phyloP scores from a whole-genome alignment of 1,140 invertebrate genomes.

The Meteorus sp. region DNA sequence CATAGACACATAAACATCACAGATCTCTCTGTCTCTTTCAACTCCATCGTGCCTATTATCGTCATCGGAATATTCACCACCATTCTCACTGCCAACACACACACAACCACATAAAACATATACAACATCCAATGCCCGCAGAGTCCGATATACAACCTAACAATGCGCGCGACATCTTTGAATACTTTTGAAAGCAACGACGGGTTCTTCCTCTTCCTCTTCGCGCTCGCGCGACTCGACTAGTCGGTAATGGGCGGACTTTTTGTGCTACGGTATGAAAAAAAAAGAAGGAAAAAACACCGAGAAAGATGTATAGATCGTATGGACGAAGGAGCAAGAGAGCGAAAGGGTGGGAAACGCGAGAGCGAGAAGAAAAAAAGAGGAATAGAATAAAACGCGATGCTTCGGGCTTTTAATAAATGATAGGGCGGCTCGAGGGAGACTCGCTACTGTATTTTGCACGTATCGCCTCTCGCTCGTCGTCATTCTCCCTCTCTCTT shows the following conservation, averaged over 20 bases:
- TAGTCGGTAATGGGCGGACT: constrained; percentile 36
- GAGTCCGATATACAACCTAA: constrained; percentile 25
- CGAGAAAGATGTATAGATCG: constrained; percentile 11
- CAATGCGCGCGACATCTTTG: constrained; percentile 38
- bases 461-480: constrained; percentile 16
- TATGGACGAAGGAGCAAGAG: constrained; percentile 3
- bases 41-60: constrained; percentile 3
- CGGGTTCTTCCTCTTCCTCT: neutral
- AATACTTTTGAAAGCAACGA: constrained; percentile 31
- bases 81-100: neutral
- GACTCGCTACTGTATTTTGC: constrained; percentile 26
- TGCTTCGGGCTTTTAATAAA: constrained; percentile 29
- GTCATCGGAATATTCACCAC: neutral
- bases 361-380: constrained; percentile 26
- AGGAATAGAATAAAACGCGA: constrained; percentile 24
- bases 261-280: constrained; percentile 29
- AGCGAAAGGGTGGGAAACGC: constrained; percentile 5
- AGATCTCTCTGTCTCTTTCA: neutral
- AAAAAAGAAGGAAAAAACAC: constrained; percentile 19
- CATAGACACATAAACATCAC: neutral
- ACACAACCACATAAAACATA: too few relatives aligned
- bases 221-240: constrained; percentile 15
- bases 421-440: constrained; percentile 24
- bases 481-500: neutral
- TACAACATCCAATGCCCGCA: too few relatives aligned